Evolutionary conservation across 2,888 invertebrate species (phyloP), one percentile per base, ranked within the genome.

Genomic region (Catotricha subobsoleta): DNA sequence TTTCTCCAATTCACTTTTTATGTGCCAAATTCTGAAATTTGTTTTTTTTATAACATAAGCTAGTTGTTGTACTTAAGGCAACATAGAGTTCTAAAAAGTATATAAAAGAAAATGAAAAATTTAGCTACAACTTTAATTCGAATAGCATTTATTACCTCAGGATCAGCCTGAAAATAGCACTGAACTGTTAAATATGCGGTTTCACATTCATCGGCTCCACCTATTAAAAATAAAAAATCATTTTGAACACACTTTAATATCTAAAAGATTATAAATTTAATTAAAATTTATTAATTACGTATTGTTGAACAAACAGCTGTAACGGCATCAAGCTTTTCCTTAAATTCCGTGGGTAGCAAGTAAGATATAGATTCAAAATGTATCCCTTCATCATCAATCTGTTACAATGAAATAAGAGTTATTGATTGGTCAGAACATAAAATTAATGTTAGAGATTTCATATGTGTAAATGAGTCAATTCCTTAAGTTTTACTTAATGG

Each of bases 191-290:
- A 48, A 39, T 46, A 60, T 4, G 54, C 57, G 2, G 54, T 56
- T 36, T 61, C 62, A 41, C 61, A 61, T 13, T 50, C 50, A 51
- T 59, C 57, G 20, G 43, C 50, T 6, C 60, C 61, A 39, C 48
- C 62, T 62, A n/a, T n/a, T n/a, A n/a, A 29, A 29, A 29, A 29
- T 12, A 10, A 12, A 4, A n/a, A 4, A 29, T 10, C 25, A 10
- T 29, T 29, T 12, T 9, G 13, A 5, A 8, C n/a, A n/a, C 5
- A 13, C n/a, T n/a, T 8, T 4, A 29, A 10, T 29, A n/a, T 10
- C 8, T n/a, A 29, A 29, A 9, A 4, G 12, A 9, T 15, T 7
- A 3, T 19, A 13, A 6, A 10, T 5, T 34, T 34, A 15, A 5
- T 19, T 4, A 21, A 6, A 25, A 33, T 9, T 9, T 33, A 9